Evolutionary conservation across 2,113 vertebrate species (phyloP).

Genomic region (Cololabis saira): DNA sequence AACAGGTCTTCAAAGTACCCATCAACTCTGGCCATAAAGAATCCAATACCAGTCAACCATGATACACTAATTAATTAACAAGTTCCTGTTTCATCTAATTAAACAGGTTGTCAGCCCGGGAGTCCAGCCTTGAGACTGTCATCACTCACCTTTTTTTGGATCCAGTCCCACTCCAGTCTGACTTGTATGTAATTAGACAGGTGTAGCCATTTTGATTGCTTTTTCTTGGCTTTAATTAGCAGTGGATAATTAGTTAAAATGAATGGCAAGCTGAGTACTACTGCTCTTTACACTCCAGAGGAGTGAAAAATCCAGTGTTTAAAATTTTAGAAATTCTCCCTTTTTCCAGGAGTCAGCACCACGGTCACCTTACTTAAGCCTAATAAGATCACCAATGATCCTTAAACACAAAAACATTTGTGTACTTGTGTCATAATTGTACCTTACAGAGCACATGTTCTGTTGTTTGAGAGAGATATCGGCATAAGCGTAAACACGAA

Average conservation of each 20-base stretch:
- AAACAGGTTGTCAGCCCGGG: conserved; percentile 72
- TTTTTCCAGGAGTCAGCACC: conserved; percentile 11
- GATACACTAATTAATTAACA: conserved; percentile 70
- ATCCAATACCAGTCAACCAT: conserved; percentile 56
- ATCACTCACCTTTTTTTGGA: conserved; percentile 68
- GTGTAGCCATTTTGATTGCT: conserved; percentile 74
- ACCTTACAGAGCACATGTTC: too few relatives aligned
- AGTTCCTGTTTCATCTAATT: conserved; percentile 76
- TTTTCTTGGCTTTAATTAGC: conserved; percentile 73
- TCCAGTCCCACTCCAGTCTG: conserved; percentile 60
- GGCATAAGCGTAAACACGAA: too few relatives aligned
- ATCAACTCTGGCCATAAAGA: conserved; percentile 32
- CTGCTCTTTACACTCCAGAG: conserved; percentile 44
- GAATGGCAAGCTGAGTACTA: conserved; percentile 41
- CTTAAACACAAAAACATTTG: too few relatives aligned
- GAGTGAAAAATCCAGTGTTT: conserved; percentile 34
- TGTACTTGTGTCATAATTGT: too few relatives aligned
- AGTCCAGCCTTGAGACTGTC: conserved; percentile 63
- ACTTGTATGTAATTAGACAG: conserved; percentile 79
- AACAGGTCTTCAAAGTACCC: conserved; percentile 26
- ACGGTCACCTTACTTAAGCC: background rate
- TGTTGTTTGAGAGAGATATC: too few relatives aligned
- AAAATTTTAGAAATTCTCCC: conserved; percentile 24
- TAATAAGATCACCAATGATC: conserved; percentile 7
- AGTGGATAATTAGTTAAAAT: conserved; percentile 67